Base-by-base conservation (phyloP, 2,113 vertebrate species). In the Meriones unguiculatus region DNA sequence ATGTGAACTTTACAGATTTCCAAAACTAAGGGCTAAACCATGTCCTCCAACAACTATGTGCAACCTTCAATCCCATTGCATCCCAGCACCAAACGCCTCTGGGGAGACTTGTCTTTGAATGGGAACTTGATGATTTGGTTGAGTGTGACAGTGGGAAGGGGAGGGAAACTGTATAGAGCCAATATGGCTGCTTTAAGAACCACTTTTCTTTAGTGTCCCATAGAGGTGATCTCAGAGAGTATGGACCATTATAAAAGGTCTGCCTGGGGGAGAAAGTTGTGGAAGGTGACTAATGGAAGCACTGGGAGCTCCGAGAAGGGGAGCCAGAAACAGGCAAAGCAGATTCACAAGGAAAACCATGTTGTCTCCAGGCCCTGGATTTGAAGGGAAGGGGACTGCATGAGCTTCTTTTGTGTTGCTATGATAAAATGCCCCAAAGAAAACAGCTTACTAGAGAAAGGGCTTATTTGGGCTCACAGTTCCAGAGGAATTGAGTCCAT, bases 191-290 rank as follows among this genome's bases (percentile, higher is more conserved):
- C 62, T 70, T 13, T 32, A 57, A 92, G 50, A 76, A 30, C 14
- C 0, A 59, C 50, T 90, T 91, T 95, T 95, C 59, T 92, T 96
- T 95, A 93, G 92, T 94, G 90, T 88, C 87, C 64, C 32, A 65
- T 7, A 64, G 75, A 80, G 78, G 65, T 89, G 93, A 84, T 95
- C 90, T 93, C 57, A 80, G 85, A 76, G 84, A 97, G 91, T 91
- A 88, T 80, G 38, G 86, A 64, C 72, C 59, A 64, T 38, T 64
- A 46, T 35, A 92, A 92, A 96, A 87, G 94, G 96, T 72, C 38
- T 41, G 11, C 86, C 93, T 6, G 12, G 89, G 91, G 78, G 94
- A 65, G 85, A n/a, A 62, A 96, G 72, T 54, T 25, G 7, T 35
- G 0, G 4, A 92, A 81, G 20, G 75, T 7, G 73, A 22, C 32